These are phyloP conservation scores for Stercorarius parasiticus DNA, from an alignment of 2,113 vertebrate species.

Conservation along the genomic window DNA sequence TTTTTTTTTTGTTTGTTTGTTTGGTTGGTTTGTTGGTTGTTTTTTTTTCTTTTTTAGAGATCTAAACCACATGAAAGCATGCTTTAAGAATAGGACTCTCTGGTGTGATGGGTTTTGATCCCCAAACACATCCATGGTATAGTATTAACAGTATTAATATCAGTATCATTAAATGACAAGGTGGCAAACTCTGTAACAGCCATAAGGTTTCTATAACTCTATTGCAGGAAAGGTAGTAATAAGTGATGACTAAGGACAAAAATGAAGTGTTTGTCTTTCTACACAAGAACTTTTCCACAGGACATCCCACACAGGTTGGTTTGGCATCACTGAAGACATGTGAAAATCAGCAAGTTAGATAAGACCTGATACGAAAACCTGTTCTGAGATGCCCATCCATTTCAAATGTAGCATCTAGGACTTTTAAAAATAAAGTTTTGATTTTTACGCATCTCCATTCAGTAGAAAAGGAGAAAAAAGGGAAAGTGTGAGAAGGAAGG, in stretches of 20 bases:
- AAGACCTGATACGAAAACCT: neutral
- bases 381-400: neutral
- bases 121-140: rapidly evolving
- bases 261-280: neutral
- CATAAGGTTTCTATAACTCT: neutral
- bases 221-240: neutral
- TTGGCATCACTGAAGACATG: neutral
- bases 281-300: neutral
- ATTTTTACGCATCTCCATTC: neutral
- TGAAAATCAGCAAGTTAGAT: neutral
- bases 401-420: neutral
- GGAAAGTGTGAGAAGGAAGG: rapidly evolving
- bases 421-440: neutral
- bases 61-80: neutral
- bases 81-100: neutral
- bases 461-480: neutral
- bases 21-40: no score
- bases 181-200: neutral
- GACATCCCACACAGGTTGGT: neutral
- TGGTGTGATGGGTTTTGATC: neutral
- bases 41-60: neutral
- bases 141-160: neutral
- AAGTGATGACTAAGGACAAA: neutral
- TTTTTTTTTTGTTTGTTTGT: neutral
- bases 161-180: neutral